Evolutionary conservation across 2,797 vertebrate species (phyloP), one percentile per base, ranked within the genome.

Genomic region (Danio choprae): DNA sequence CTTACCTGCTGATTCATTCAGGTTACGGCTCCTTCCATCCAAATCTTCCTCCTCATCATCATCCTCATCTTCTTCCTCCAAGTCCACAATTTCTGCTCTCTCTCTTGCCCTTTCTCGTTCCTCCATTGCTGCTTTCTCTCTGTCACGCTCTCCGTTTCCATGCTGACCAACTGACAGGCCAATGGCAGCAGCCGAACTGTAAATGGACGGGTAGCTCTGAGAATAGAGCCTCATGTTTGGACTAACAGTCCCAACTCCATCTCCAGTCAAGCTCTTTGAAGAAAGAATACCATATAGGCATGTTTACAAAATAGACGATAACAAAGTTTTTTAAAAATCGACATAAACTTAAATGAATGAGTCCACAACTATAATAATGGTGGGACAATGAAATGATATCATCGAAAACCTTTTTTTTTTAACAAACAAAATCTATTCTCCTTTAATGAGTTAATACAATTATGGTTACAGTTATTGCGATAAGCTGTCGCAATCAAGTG

Each of bases 121-220:
- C 77, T 93, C 90, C 43, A 88, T 7, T 1, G 6, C 38, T 0
- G 67, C 78, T 81, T 86, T 89, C 74, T 93, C 92, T 13, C 68
- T 77, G 1, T 91, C 93, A 56, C 79, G 68, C 18, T 92, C 91
- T 7, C 79, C 86, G 4, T 90, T 92, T 0, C 78, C 86, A 13
- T 90, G 91, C 71, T 86, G 90, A 20, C 81, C 84, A 0, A 15
- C 84, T 0, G 84, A 84, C 58, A 84, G 90, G 60, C 90, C 81
- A 38, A 67, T 71, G 15, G 50, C 55, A 1, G 83, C 80, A 5
- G 87, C 87, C 0, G 90, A 78, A 84, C 89, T 94, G 89, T 95
- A 95, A 88, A 95, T 95, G 0, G 95, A 95, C 0, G 94, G 95
- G 86, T 95, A 96, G 88, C 92, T 96, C 75, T 95, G 93, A 58